Percentiles rank a stretch among this genome's conserved stretches.
These are phyloP conservation scores for Hemibagrus wyckioides DNA, from an alignment of 2,113 vertebrate species.

Conservation along the genomic window DNA sequence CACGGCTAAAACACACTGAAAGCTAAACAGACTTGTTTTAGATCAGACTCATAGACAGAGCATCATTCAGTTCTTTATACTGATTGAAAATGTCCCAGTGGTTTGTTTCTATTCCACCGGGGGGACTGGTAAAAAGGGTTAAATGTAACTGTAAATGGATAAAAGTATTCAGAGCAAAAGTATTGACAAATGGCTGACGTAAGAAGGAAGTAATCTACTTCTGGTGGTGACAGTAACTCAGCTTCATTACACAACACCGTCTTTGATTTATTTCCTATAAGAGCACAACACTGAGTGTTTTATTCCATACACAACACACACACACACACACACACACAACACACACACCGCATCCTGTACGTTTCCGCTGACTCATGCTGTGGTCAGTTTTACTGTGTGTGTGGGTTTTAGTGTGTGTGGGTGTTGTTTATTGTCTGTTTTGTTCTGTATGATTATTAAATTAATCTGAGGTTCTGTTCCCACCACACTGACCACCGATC, in stretches of 20 bases:
- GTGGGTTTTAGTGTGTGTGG: neutral
- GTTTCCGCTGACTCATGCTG: neutral
- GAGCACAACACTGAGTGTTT: neutral
- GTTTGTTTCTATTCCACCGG: too few relatives aligned
- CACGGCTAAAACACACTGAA: too few relatives aligned
- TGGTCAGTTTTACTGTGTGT: neutral
- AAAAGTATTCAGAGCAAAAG: too few relatives aligned
- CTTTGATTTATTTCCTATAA: neutral
- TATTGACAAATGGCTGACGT: too few relatives aligned
- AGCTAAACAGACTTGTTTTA: too few relatives aligned
- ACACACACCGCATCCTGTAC: neutral
- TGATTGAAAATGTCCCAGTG: too few relatives aligned
- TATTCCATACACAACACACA: neutral
- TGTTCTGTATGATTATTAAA: neutral
- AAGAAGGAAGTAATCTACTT: neutral
- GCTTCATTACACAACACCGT: neutral
- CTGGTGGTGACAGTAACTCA: neutral
- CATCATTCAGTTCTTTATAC: too few relatives aligned
- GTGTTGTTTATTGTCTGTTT: neutral
- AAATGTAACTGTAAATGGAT: too few relatives aligned
- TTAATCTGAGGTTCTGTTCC: neutral
- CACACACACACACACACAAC: too few relatives aligned
- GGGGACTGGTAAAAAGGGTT: too few relatives aligned
- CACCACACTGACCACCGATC: neutral
- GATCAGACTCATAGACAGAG: too few relatives aligned